Percentiles rank a stretch among this genome's conserved stretches.
phyloP scores from a whole-genome alignment of 2,797 vertebrate genomes.

The Lates japonicus region DNA sequence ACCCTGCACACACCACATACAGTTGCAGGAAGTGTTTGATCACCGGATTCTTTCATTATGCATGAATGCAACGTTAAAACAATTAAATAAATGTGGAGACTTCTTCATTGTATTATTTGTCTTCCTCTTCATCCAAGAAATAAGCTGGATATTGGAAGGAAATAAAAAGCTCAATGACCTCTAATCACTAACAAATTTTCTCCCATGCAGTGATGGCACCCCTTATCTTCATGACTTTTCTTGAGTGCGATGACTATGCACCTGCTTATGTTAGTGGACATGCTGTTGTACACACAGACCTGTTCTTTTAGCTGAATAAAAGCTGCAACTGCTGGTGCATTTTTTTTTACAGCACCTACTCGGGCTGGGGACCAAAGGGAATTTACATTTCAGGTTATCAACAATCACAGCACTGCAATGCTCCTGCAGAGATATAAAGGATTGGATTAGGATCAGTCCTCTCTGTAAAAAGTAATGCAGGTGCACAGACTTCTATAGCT shows the following conservation, averaged over 20 bases:
- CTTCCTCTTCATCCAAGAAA: constrained; percentile 57
- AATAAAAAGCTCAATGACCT: constrained; percentile 66
- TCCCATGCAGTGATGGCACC: not conserved
- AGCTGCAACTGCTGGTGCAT: not conserved
- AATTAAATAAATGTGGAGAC: constrained; percentile 66
- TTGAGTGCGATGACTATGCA: constrained; percentile 68
- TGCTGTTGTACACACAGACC: not conserved
- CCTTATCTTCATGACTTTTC: constrained; percentile 54
- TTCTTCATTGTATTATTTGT: constrained; percentile 66
- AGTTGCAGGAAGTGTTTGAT: constrained; percentile 59
- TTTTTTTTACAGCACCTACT: not conserved
- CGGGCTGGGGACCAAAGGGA: not conserved
- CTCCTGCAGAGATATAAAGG: constrained; percentile 8
- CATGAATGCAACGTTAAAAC: constrained; percentile 53
- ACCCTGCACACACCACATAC: constrained; percentile 12
- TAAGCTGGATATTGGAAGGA: constrained; percentile 56
- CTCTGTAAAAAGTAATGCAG: constrained; percentile 4
- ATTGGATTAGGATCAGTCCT: constrained; percentile 31
- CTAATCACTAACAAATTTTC: constrained; percentile 44
- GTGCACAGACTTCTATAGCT: not conserved
- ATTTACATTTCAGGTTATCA: constrained; percentile 22
- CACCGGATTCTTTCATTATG: constrained; percentile 62
- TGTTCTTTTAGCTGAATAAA: constrained; percentile 10
- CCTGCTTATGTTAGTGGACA: not conserved
- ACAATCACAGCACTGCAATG: not conserved